Percentiles rank a stretch among this genome's conserved stretches.
Conservation (phyloP, 2,797 vertebrate species). For the Tinamus major region DNA sequence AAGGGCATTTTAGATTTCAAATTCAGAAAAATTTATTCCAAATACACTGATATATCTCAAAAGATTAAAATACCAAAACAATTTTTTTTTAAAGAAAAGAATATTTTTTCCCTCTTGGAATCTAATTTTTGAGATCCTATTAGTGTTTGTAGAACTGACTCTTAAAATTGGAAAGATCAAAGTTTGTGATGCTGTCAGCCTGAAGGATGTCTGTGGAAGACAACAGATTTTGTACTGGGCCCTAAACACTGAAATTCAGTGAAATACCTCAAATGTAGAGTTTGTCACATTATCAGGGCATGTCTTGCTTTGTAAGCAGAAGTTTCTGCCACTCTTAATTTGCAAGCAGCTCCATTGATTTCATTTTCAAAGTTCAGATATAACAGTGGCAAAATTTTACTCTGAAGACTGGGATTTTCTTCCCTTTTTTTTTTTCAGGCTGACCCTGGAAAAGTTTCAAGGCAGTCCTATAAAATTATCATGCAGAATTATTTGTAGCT, state of each 20-base stretch:
- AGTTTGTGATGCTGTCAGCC: accelerated
- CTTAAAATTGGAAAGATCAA: background rate
- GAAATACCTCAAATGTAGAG: background rate
- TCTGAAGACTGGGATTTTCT: background rate
- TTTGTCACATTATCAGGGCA: background rate
- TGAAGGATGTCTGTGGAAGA: background rate
- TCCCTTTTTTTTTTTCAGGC: background rate
- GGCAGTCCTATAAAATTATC: background rate
- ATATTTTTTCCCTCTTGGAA: background rate
- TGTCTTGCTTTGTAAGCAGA: conserved; percentile 25
- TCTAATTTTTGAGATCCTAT: background rate
- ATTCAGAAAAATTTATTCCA: background rate
- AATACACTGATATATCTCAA: background rate
- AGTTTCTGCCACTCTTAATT: background rate
- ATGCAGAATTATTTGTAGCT: background rate
- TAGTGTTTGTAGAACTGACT: background rate
- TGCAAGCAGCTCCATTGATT: background rate
- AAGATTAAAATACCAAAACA: background rate
- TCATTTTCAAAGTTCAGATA: background rate
- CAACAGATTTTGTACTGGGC: background rate
- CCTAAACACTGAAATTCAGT: background rate
- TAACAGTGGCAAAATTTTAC: background rate
- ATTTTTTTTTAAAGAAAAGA: background rate
- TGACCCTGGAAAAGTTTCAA: background rate
- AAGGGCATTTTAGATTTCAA: background rate